phyloP scores from a whole-genome alignment of 2,888 invertebrate species.

The Arctia plantaginis region DNA sequence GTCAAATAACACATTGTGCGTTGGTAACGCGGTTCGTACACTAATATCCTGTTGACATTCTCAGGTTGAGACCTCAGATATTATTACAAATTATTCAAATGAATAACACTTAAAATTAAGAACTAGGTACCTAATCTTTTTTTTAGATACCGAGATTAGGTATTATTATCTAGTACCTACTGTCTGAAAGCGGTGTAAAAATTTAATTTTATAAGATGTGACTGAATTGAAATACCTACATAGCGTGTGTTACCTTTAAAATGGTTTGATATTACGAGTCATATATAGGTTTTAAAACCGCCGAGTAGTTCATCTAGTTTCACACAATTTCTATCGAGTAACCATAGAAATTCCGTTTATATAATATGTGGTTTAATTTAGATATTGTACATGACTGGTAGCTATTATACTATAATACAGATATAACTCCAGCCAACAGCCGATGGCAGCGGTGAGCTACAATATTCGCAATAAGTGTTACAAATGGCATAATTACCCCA shows the following conservation, averaged over 20 bases:
- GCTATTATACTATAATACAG: not conserved
- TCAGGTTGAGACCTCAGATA: not conserved
- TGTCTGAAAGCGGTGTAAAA: no score
- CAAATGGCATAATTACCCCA: slow-evolving; percentile 8
- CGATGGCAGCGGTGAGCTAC: not conserved
- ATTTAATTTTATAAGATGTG: not conserved
- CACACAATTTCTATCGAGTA: no score
- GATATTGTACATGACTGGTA: not conserved
- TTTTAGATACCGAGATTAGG: no score
- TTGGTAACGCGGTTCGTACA: not conserved
- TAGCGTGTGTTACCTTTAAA: no score
- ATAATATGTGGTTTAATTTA: not conserved
- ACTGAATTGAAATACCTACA: not conserved
- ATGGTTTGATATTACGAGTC: no score
- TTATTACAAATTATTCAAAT: not conserved
- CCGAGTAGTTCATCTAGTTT: not conserved
- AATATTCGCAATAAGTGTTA: not conserved
- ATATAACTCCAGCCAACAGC: not conserved
- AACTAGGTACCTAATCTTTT: no score
- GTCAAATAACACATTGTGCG: not conserved
- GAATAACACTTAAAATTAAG: not conserved
- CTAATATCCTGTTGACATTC: not conserved
- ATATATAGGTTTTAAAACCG: no score
- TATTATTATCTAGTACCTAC: no score
- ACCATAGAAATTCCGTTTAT: no score